phyloP scores from a whole-genome alignment of 2,797 vertebrate species.

The Galagoides demidoff region DNA sequence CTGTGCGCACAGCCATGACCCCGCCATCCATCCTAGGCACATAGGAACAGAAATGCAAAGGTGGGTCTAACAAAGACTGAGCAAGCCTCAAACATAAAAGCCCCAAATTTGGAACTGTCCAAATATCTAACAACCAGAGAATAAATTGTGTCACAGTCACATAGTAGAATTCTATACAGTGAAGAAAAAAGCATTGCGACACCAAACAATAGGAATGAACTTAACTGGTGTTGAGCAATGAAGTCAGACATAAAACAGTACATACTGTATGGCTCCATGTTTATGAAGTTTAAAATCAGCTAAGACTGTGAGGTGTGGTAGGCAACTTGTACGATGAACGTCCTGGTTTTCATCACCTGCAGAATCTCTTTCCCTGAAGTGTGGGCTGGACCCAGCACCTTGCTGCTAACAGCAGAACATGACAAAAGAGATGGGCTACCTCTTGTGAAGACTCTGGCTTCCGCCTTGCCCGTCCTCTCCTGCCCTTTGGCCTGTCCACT shows the following conservation, averaged over 20 bases:
- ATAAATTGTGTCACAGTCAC: rapidly evolving
- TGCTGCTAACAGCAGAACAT: neutral
- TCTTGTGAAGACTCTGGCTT: neutral
- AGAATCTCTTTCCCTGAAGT: rapidly evolving
- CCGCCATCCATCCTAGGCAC: rapidly evolving
- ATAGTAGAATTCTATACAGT: neutral
- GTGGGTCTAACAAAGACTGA: rapidly evolving
- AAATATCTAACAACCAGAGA: neutral
- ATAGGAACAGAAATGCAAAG: rapidly evolving
- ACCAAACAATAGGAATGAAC: rapidly evolving
- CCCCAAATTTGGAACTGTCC: neutral
- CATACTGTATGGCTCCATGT: rapidly evolving
- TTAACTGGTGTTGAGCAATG: rapidly evolving
- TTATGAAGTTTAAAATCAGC: neutral
- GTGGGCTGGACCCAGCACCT: neutral
- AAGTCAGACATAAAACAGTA: rapidly evolving
- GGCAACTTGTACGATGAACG: rapidly evolving
- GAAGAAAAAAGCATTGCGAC: rapidly evolving
- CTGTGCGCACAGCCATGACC: rapidly evolving
- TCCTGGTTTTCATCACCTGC: rapidly evolving
- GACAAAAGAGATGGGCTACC: neutral
- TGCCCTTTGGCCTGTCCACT: neutral
- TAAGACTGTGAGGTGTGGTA: neutral
- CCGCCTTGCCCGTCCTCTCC: neutral
- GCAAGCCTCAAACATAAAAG: neutral